Percentiles rank a stretch among this genome's conserved stretches.
Conservation (phyloP, 2,113 vertebrate genomes). For the Polyodon spathula region DNA sequence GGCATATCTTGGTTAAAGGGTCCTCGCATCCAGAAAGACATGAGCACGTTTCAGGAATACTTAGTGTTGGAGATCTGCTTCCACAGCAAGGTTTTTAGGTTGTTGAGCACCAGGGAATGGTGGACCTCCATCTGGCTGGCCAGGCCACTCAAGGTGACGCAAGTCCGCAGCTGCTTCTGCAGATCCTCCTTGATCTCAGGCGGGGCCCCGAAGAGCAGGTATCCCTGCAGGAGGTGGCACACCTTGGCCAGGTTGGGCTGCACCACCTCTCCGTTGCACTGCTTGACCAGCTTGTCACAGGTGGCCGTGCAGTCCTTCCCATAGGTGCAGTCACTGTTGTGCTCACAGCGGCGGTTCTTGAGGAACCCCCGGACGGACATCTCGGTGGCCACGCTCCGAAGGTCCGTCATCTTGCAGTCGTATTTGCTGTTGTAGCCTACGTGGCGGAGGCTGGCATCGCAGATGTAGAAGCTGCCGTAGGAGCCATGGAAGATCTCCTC, state of each 20-base stretch:
- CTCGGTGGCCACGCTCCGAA: conserved; percentile 76
- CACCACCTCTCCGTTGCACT: conserved; percentile 81
- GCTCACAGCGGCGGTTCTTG: conserved; percentile 77
- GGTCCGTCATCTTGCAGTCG: conserved; percentile 88
- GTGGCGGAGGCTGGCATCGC: conserved; percentile 68
- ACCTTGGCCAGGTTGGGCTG: conserved; percentile 94
- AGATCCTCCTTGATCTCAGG: conserved; percentile 69
- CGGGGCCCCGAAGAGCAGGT: conserved; percentile 74
- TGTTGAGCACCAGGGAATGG: conserved; percentile 89
- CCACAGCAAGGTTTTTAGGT: conserved; percentile 91
- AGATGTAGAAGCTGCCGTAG: conserved; percentile 88
- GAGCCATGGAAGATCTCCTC: conserved; percentile 92
- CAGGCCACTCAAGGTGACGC: conserved; percentile 82
- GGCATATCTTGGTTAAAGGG: too few relatives aligned
- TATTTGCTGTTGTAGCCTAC: conserved; percentile 81
- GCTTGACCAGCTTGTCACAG: conserved; percentile 80
- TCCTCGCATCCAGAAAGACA: too few relatives aligned
- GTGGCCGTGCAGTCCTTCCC: conserved; percentile 78
- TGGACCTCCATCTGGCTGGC: conserved; percentile 95
- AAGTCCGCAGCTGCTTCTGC: conserved; percentile 82
- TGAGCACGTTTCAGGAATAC: conserved; percentile 63
- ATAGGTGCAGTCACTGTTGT: conserved; percentile 81
- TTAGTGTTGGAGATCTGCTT: conserved; percentile 89
- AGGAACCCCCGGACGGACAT: conserved; percentile 69
- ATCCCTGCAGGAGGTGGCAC: conserved; percentile 77